Evolutionary conservation across 2,888 invertebrate species (phyloP), one percentile per base, ranked within the genome.

Genomic region (Cerceris rybyensis): DNA sequence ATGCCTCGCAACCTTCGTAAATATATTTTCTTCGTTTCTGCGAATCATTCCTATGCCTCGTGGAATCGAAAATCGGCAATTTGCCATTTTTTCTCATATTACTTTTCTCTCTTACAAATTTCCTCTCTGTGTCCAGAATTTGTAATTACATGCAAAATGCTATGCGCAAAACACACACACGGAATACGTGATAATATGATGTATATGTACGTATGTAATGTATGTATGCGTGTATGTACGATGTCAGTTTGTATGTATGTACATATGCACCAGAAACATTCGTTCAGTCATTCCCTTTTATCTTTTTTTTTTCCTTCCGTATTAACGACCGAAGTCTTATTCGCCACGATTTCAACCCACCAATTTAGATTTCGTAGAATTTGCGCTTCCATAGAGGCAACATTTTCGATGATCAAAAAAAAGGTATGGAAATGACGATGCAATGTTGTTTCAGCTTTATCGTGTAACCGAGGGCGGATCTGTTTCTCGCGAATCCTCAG

Each of bases 41-140:
- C 42, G 54, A 28, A 70, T 69, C 11, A 75, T 66, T 41, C 49
- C 61, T 71, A 13, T 70, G 68, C 58, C 80, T 77, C 67, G 41
- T 78, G 6, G 69, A 50, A 61, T 75, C 43, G n/a, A 43, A 59
- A 55, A 67, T 46, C 43, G 43, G 52, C 54, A 46, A 6, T 28
- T 58, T 17, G 16, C 55, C 28, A 17, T n/a, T 52, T 60, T 58
- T 49, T 63, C 42, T 52, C 43, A 63, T 54, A 52, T 69, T 14
- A 41, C 42, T 46, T 69, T 58, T 46, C 54, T 14, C 64, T 73
- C 79, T 28, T 28, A 28, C 28, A 28, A 82, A 87, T 82, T 87
- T 88, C 90, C 91, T 90, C 91, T 91, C 91, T 91, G 90, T 89
- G 90, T 91, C 90, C 91, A 90, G 86, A 90, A 52, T 78, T 46